Conservation (phyloP, 2,113 vertebrate genomes). For the Calonectris borealis region DNA sequence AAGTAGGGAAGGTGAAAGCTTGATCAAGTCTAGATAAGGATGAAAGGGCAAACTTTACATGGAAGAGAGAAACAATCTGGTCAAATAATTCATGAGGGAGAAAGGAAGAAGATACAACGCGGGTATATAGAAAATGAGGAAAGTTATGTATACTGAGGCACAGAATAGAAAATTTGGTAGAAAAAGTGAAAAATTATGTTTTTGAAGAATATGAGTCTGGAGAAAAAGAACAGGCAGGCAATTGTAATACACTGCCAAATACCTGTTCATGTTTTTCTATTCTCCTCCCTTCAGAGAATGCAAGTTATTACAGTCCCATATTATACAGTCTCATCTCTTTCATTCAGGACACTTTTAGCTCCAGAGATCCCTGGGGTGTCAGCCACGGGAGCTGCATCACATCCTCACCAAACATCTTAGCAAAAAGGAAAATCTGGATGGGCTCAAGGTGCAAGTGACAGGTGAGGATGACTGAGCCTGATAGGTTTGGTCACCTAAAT, state of each 20-base stretch:
- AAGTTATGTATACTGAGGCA: background rate
- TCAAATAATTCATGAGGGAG: background rate
- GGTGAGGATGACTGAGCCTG: background rate
- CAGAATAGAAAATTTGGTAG: background rate
- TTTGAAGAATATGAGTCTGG: background rate
- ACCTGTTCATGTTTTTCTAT: background rate
- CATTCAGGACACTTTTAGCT: background rate
- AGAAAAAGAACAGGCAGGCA: background rate
- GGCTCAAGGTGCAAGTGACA: background rate
- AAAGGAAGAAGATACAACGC: background rate
- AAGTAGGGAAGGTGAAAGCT: background rate
- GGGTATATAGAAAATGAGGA: background rate
- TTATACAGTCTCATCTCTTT: background rate
- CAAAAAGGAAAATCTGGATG: background rate
- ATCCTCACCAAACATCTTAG: background rate
- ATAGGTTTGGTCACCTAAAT: background rate
- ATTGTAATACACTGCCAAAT: background rate
- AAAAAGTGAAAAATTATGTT: background rate
- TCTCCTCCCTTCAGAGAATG: background rate
- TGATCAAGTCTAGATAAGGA: background rate
- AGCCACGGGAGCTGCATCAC: background rate
- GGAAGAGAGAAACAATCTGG: background rate
- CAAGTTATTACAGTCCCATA: background rate
- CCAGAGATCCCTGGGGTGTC: background rate
- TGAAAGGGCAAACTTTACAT: background rate